Base-by-base conservation (phyloP, 2,113 vertebrate species). In the Tupaia chinensis region DNA sequence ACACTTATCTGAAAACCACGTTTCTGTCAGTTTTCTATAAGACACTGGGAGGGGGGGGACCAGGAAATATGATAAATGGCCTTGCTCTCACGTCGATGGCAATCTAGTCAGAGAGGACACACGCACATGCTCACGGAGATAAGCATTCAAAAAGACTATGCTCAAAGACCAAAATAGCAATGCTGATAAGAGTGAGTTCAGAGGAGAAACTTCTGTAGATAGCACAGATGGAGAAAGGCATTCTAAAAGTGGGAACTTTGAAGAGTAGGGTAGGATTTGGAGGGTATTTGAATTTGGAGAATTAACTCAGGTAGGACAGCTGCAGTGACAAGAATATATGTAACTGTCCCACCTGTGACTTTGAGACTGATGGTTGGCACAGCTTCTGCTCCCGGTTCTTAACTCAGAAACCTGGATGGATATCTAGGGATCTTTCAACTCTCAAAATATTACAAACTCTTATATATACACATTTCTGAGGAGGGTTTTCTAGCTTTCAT, bases 121-220 rank as follows among this genome's bases (percentile, higher is more conserved):
- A 76, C 7, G 14, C 29, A 32, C 29, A 60, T 34, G 44, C 32
- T 29, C 53, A 44, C 16, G 19, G 44, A 97, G 93, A 94, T 73
- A 96, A 94, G 80, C 25, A 79, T 19, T 66, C 74, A 83, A 78
- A 93, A 85, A 94, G 19, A 93, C 70, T 53, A 65, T 54, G 70
- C 83, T 95, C 69, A 87, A 70, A 61, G 73, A 91, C 94, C 63
- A 77, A 92, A 97, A 96, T 94, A 94, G 96, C 66, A 84, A n/a
- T 13, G 2, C 82, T 89, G 93, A 91, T 97, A 94, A 91, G 81
- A 82, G 76, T 29, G 93, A 86, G 70, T 74, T 89, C 60, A 78
- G 79, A 84, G 25, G 74, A 69, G 82, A 79, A 81, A 56, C 68
- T 76, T 72, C 80, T 74, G 32, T 16, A 63, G 93, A 76, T 63